A percentile compares a stretch with the other conserved stretches of the same genome.
Conservation (phyloP, 2,797 vertebrate genomes). For the Okamejei kenojei region DNA sequence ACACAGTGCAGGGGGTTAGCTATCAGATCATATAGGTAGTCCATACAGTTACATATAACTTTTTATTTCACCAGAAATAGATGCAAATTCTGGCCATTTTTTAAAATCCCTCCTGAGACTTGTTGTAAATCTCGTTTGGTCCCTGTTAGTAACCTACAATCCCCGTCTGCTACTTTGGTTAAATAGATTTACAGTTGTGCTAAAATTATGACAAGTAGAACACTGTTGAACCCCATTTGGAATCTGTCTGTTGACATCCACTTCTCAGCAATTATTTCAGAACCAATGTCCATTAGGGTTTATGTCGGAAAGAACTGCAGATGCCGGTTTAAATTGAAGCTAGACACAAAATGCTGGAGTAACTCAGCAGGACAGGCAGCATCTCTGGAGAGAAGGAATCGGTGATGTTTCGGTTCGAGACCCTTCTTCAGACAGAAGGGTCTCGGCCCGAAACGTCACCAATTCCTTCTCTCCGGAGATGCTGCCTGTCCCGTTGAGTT, state of each 20-base stretch:
- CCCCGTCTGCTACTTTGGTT: background rate
- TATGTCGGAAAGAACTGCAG: too few relatives aligned
- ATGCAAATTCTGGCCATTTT: background rate
- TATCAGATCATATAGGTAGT: background rate
- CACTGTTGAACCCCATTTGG: background rate
- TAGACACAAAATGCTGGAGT: too few relatives aligned
- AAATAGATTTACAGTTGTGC: background rate
- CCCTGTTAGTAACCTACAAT: background rate
- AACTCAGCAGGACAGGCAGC: too few relatives aligned
- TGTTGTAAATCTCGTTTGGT: background rate
- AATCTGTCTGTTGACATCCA: background rate
- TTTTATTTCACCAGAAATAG: background rate
- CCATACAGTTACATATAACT: background rate
- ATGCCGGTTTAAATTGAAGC: too few relatives aligned
- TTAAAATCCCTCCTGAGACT: background rate
- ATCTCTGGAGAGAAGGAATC: too few relatives aligned
- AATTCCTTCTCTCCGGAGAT: too few relatives aligned
- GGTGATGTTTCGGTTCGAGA: too few relatives aligned
- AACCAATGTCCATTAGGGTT: background rate
- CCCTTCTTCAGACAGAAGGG: too few relatives aligned
- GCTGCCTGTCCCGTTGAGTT: too few relatives aligned
- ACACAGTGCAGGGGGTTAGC: background rate
- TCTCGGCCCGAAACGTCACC: too few relatives aligned
- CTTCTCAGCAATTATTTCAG: background rate
- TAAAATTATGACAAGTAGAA: background rate